phyloP scores from a whole-genome alignment of 2,888 invertebrate species.

The Aporophyla lueneburgensis region DNA sequence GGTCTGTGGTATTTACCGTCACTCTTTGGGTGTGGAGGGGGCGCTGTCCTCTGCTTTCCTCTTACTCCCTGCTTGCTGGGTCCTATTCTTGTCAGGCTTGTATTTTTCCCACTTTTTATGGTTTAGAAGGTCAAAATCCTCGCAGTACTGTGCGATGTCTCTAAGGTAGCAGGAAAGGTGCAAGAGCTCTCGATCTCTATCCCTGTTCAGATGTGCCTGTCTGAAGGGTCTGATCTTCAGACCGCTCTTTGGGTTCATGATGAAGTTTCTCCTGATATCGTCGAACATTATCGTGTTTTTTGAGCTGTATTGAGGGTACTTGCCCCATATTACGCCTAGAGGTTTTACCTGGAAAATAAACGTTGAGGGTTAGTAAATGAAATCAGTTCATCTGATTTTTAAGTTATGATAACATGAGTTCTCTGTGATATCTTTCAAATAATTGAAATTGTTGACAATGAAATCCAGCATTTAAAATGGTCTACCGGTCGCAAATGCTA shows the following conservation, averaged over 20 bases:
- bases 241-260: constrained; percentile 99
- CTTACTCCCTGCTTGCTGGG: constrained; percentile 83
- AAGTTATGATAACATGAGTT: too few species aligned
- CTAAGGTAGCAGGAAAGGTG: constrained; percentile 95
- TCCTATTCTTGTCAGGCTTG: constrained; percentile 85
- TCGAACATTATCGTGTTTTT: constrained; percentile 99
- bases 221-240: constrained; percentile 97
- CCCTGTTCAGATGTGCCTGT: constrained; percentile 97
- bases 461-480: too few species aligned
- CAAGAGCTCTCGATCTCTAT: constrained; percentile 95
- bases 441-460: too few species aligned
- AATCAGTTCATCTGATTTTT: neutral
- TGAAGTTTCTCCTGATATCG: constrained; percentile 98
- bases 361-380: neutral
- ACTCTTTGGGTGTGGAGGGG: constrained; percentile 83
- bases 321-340: constrained; percentile 99
- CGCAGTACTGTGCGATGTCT: constrained; percentile 94
- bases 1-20: constrained; percentile 71
- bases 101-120: constrained; percentile 98
- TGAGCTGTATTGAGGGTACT: constrained; percentile 96
- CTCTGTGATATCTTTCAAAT: too few species aligned
- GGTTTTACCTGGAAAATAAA: constrained; percentile 94
- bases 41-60: constrained; percentile 87
- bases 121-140: constrained; percentile 96
- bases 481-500: too few species aligned